phyloP scores from a whole-genome alignment of 2,888 invertebrate genomes.

The Meiosimyza decipiens region DNA sequence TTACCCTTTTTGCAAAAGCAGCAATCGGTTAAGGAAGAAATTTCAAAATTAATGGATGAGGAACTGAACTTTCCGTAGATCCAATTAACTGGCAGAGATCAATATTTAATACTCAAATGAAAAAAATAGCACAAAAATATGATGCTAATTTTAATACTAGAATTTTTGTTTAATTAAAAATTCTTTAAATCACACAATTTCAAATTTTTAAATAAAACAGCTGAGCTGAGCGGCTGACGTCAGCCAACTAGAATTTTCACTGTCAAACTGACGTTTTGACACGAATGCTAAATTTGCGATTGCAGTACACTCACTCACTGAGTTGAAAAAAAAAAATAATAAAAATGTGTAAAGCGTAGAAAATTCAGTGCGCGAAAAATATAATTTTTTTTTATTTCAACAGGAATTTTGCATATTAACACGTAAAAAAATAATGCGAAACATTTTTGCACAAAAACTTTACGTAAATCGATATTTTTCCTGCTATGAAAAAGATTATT shows the following conservation, averaged over 20 bases:
- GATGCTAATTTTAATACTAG: too few relatives aligned
- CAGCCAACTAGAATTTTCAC: slow-evolving; percentile 14
- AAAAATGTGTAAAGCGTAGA: slow-evolving; percentile 9
- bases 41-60: too few relatives aligned
- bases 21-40: slow-evolving; percentile 37
- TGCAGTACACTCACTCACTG: neutral
- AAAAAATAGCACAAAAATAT: too few relatives aligned
- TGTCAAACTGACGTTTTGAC: slow-evolving; percentile 25
- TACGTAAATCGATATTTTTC: neutral
- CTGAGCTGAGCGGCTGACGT: slow-evolving; percentile 16
- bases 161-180: too few relatives aligned
- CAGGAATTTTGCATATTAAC: slow-evolving; percentile 43
- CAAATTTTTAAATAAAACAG: too few relatives aligned
- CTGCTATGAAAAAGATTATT: too few relatives aligned
- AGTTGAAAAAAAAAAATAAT: neutral
- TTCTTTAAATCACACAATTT: too few relatives aligned
- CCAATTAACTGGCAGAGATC: too few relatives aligned
- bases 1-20: slow-evolving; percentile 46
- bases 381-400: slow-evolving; percentile 5
- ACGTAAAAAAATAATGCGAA: slow-evolving; percentile 30
- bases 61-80: too few relatives aligned
- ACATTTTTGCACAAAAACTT: neutral
- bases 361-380: slow-evolving; percentile 16
- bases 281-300: slow-evolving; percentile 7
- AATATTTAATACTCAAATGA: too few relatives aligned